These are phyloP conservation scores for Cacajao melanocephalus DNA, from an alignment of 2,797 vertebrate genomes.

Conservation along the genomic window DNA sequence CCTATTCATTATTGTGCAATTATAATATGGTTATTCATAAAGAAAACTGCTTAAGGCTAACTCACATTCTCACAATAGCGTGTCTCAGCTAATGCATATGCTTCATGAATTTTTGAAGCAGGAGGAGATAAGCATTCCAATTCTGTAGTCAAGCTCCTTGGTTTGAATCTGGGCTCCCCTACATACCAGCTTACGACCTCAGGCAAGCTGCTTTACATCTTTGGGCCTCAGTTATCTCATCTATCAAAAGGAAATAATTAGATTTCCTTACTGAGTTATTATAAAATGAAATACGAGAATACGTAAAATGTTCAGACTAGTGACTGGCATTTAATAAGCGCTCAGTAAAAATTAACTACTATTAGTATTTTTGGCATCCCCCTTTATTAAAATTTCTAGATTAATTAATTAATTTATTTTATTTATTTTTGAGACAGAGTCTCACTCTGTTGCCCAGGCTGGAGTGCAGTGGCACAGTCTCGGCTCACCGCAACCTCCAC, in stretches of 20 bases:
- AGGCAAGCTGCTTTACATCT: neutral
- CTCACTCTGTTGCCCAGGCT: neutral
- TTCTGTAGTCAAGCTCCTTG: neutral
- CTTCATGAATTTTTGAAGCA: neutral
- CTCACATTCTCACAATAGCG: neutral
- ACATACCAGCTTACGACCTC: neutral
- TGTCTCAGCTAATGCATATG: neutral
- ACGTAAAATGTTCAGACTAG: neutral
- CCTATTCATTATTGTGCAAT: neutral
- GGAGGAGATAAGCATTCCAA: neutral
- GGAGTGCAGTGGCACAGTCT: too few species aligned
- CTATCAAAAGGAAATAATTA: neutral
- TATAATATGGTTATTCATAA: neutral
- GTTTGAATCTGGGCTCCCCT: neutral
- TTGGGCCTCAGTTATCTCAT: neutral
- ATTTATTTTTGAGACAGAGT: neutral
- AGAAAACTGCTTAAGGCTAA: neutral
- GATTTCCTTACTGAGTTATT: neutral
- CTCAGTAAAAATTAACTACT: neutral
- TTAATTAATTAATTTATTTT: too few species aligned
- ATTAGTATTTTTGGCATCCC: neutral
- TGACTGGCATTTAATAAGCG: neutral
- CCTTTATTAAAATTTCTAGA: constrained; percentile 2
- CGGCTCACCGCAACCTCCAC: too few species aligned
- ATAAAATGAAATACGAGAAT: neutral